Conservation (phyloP, 2,113 vertebrate genomes). For the Podarcis raffonei region DNA sequence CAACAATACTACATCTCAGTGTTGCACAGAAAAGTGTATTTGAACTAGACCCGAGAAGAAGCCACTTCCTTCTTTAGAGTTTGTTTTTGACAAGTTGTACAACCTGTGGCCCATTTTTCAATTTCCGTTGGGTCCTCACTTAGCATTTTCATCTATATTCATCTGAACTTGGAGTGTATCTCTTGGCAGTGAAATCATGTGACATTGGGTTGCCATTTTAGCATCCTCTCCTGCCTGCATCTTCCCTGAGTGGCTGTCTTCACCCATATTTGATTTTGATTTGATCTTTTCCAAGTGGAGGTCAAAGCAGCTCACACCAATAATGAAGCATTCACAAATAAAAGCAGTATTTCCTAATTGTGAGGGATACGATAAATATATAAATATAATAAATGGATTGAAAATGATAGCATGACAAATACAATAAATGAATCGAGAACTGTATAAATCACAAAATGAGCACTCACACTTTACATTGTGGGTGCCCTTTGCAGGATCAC, state of each 20-base stretch:
- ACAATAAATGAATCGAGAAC: no score
- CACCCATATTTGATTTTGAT: no score
- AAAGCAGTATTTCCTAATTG: not conserved
- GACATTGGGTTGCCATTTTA: not conserved
- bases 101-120: not conserved
- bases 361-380: no score
- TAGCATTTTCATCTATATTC: not conserved
- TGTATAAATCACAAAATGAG: no score
- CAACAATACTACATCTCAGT: not conserved
- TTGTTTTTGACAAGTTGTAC: not conserved
- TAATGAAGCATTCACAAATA: not conserved
- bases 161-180: not conserved
- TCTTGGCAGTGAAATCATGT: not conserved
- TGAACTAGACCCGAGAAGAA: not conserved
- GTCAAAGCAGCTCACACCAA: no score
- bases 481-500: no score
- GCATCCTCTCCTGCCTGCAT: no score
- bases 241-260: no score
- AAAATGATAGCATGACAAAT: no score
- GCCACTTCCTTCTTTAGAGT: not conserved
- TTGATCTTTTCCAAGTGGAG: no score
- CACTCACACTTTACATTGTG: no score
- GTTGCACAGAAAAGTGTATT: not conserved
- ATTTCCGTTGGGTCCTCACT: slow-evolving; percentile 40
- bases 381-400: no score